These are phyloP conservation scores for Macquaria australasica DNA, from an alignment of 2,113 vertebrate genomes.

Conservation along the genomic window DNA sequence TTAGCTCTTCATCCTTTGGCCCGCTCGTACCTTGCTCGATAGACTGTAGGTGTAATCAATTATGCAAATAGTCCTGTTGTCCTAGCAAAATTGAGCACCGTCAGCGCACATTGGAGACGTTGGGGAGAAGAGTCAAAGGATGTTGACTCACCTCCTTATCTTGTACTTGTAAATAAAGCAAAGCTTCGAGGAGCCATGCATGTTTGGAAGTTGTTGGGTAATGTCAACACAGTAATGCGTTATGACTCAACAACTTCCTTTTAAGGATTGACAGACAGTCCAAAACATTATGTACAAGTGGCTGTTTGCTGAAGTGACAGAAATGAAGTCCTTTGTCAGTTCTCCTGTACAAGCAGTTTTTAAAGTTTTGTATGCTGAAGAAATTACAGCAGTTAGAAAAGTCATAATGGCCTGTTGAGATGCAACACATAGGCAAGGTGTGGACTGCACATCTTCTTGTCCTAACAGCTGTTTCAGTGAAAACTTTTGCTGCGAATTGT, in stretches of 20 bases:
- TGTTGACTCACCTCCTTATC: slow-evolving; percentile 70
- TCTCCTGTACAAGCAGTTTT: background rate
- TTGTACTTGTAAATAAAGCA: slow-evolving; percentile 60
- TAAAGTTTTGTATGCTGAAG: background rate
- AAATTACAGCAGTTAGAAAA: background rate
- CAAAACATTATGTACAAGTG: background rate
- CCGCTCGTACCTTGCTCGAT: slow-evolving; percentile 55
- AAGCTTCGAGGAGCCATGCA: slow-evolving; percentile 30
- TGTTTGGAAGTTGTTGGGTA: slow-evolving; percentile 33
- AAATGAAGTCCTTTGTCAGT: background rate
- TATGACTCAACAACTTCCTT: slow-evolving; percentile 22
- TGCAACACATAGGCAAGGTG: too few species aligned
- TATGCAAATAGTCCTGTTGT: slow-evolving; percentile 80
- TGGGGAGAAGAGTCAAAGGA: slow-evolving; percentile 33
- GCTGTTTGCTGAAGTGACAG: background rate
- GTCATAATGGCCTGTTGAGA: background rate
- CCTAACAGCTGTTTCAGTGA: background rate
- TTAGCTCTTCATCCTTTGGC: slow-evolving; percentile 74
- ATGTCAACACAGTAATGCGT: slow-evolving; percentile 31
- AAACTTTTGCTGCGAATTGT: background rate
- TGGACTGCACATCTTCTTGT: too few species aligned
- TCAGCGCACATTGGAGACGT: background rate
- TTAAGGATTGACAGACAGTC: slow-evolving; percentile 9
- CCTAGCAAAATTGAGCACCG: slow-evolving; percentile 64
- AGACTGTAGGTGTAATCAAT: slow-evolving; percentile 76